Conservation (phyloP, 2,113 vertebrate genomes). For the Megaleporinus macrocephalus region DNA sequence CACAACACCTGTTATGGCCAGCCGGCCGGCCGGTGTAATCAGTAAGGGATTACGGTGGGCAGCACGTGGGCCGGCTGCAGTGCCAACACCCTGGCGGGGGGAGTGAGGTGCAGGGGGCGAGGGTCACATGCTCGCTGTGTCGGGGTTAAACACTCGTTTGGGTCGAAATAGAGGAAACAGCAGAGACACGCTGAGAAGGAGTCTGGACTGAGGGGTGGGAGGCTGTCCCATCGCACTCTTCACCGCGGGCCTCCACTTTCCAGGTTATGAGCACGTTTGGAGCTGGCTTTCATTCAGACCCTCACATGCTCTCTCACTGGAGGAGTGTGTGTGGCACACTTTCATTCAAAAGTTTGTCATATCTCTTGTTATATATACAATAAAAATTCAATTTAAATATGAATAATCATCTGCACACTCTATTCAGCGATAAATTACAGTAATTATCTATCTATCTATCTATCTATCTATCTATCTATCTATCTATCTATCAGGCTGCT, state of each 20-base stretch:
- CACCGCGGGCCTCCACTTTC: constrained; percentile 44
- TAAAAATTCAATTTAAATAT: no score
- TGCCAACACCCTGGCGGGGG: constrained; percentile 47
- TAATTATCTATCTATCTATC: no score
- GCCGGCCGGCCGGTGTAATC: constrained; percentile 57
- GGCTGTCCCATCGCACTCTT: constrained; percentile 16
- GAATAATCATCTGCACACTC: no score
- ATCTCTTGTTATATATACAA: no score
- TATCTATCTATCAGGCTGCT: not conserved
- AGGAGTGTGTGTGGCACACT: constrained; percentile 4
- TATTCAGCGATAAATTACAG: no score
- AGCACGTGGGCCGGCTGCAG: not conserved
- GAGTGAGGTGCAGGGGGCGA: constrained; percentile 24
- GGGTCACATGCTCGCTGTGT: constrained; percentile 50
- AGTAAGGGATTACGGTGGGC: constrained; percentile 57
- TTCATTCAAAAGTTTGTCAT: no score
- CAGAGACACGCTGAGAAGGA: constrained; percentile 50
- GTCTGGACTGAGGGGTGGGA: constrained; percentile 41
- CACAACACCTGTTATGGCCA: constrained; percentile 68
- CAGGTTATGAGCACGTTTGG: constrained; percentile 52
- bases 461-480: no score
- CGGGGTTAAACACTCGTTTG: constrained; percentile 62
- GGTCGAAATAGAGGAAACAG: constrained; percentile 50
- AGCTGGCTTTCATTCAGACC: constrained; percentile 30
- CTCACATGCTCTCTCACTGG: not conserved